These are phyloP conservation scores for Microcaecilia unicolor DNA, from an alignment of 2,797 vertebrate species.

Conservation along the genomic window DNA sequence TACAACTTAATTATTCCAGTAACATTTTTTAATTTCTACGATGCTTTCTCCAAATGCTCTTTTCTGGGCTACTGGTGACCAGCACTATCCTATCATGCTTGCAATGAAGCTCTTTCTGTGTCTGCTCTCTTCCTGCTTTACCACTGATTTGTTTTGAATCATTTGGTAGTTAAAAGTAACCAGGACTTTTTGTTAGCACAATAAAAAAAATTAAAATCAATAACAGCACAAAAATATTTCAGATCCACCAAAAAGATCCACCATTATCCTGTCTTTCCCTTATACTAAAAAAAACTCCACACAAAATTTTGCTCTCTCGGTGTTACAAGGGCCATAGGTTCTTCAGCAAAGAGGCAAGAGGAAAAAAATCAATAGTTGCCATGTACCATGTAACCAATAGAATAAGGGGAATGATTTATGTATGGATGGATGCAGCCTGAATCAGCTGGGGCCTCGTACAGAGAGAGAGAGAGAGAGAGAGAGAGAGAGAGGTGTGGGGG, in stretches of 20 bases:
- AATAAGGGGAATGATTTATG: slow-evolving; percentile 97
- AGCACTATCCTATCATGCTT: background rate
- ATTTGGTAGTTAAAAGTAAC: slow-evolving; percentile 21
- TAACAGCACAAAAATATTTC: too few species aligned
- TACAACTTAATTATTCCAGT: background rate
- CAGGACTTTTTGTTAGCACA: slow-evolving; percentile 15
- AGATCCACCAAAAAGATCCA: too few species aligned
- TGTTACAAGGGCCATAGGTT: slow-evolving; percentile 80
- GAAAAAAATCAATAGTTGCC: slow-evolving; percentile 91
- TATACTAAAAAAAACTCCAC: slow-evolving; percentile 29
- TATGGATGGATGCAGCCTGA: slow-evolving; percentile 79
- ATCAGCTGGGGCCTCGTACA: slow-evolving; percentile 80
- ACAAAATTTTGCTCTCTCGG: slow-evolving; percentile 64
- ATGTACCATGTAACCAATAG: slow-evolving; percentile 91
- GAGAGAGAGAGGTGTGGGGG: slow-evolving; percentile 42
- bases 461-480: slow-evolving; percentile 41
- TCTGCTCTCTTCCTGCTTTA: slow-evolving; percentile 8
- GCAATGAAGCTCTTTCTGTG: background rate
- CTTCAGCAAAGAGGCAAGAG: slow-evolving; percentile 77
- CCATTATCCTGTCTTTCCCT: too few species aligned
- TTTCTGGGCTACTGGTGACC: background rate
- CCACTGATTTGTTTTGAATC: slow-evolving; percentile 13
- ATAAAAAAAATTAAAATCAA: slow-evolving; percentile 17
- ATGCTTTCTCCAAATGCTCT: slow-evolving; percentile 29
- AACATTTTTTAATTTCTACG: slow-evolving; percentile 1